These are phyloP conservation scores for Prunella himalayana DNA, from an alignment of 2,113 vertebrate species.

Conservation along the genomic window DNA sequence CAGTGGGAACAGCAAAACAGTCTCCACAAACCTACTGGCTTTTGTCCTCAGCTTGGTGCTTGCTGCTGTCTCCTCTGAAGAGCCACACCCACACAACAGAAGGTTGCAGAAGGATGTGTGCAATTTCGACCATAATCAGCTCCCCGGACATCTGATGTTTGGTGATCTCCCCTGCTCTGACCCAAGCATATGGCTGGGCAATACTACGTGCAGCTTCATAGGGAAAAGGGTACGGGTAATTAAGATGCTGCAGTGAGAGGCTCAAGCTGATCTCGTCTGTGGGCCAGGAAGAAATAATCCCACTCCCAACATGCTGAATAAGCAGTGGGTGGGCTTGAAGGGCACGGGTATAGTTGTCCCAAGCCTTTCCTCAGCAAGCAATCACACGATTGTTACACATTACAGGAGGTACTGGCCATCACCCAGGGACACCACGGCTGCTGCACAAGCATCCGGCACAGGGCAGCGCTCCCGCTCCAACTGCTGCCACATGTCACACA, in stretches of 20 bases:
- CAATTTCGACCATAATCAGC: background rate
- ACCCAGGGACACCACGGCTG: accelerated
- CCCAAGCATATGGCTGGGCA: background rate
- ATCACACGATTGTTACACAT: background rate
- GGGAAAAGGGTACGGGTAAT: background rate
- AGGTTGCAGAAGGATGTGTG: background rate
- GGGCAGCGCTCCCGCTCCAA: accelerated
- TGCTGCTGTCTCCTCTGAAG: background rate
- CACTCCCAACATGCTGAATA: background rate
- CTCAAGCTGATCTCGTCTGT: background rate
- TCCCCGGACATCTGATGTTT: background rate
- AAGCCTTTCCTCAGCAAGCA: background rate
- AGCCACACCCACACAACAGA: background rate
- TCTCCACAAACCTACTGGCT: background rate
- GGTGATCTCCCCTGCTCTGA: background rate
- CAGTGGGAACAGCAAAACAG: background rate
- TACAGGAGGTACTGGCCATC: background rate
- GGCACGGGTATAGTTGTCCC: background rate
- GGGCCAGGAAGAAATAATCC: constrained; percentile 22
- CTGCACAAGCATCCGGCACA: background rate
- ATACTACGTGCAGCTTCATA: background rate
- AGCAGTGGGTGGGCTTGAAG: background rate
- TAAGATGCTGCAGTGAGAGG: background rate
- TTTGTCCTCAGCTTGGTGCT: background rate
- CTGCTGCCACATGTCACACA: accelerated